phyloP scores from a whole-genome alignment of 2,888 invertebrate genomes.

The Cantharis rufa region DNA sequence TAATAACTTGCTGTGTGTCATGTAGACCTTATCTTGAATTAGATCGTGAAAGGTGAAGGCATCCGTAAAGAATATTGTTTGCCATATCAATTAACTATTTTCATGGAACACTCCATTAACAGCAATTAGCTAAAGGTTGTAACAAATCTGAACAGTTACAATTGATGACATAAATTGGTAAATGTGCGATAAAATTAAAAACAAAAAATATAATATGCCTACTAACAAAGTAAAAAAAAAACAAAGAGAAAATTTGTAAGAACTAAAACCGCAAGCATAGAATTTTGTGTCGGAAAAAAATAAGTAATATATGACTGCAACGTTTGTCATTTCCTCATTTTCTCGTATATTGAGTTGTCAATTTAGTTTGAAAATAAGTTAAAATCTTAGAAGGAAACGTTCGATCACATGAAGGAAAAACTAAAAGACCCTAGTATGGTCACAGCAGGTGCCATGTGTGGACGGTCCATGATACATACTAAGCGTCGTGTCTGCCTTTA shows the following conservation, averaged over 20 bases:
- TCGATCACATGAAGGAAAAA: slow-evolving; percentile 7
- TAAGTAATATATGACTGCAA: background rate
- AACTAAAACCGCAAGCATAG: background rate
- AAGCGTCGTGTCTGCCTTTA: slow-evolving; percentile 29
- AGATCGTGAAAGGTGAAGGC: too few relatives aligned
- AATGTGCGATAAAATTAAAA: background rate
- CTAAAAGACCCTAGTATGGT: slow-evolving; percentile 6
- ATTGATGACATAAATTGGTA: background rate
- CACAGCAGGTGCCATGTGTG: slow-evolving; percentile 20
- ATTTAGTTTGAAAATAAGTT: background rate
- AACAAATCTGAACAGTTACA: too few relatives aligned
- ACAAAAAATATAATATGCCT: background rate
- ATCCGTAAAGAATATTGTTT: too few relatives aligned
- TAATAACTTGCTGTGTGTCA: too few relatives aligned
- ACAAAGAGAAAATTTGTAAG: background rate
- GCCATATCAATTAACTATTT: too few relatives aligned
- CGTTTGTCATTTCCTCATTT: background rate
- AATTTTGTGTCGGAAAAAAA: background rate
- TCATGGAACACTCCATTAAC: too few relatives aligned
- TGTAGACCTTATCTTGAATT: too few relatives aligned
- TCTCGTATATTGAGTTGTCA: background rate
- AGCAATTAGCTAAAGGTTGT: too few relatives aligned
- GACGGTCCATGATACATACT: slow-evolving; percentile 27
- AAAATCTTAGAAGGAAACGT: slow-evolving; percentile 9
- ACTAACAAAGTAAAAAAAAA: background rate